Evolutionary conservation across 2,113 vertebrate genomes (phyloP).

Genomic region (Campylomormyrus tamandua): DNA sequence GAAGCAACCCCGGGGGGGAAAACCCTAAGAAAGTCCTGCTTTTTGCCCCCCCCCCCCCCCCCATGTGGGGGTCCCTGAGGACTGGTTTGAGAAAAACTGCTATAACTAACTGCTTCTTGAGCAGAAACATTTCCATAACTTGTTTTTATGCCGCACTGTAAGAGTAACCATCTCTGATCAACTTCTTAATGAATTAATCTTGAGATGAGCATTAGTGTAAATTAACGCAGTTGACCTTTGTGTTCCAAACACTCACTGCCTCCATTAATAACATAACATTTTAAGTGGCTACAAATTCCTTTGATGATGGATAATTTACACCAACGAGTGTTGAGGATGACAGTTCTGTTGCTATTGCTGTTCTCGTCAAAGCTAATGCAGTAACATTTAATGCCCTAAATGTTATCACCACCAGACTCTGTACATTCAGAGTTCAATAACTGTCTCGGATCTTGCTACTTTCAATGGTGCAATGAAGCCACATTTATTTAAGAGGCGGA

Average conservation of each 20-base stretch:
- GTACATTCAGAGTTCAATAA: neutral
- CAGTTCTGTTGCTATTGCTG: neutral
- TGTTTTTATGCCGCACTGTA: neutral
- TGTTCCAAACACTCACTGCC: neutral
- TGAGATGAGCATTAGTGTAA: neutral
- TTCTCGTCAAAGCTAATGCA: neutral
- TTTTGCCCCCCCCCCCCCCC: too few relatives aligned
- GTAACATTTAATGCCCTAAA: neutral
- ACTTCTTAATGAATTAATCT: neutral
- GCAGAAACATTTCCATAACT: neutral
- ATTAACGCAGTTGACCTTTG: neutral
- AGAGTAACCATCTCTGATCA: neutral
- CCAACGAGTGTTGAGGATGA: neutral
- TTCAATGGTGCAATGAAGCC: neutral
- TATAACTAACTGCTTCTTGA: neutral
- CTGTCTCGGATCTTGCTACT: neutral
- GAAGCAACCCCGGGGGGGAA: too few relatives aligned
- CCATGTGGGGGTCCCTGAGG: neutral
- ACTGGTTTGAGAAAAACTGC: neutral
- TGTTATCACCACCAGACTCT: neutral
- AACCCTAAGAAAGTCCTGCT: too few relatives aligned
- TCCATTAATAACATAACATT: neutral
- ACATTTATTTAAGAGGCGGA: too few relatives aligned
- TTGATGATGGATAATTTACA: neutral
- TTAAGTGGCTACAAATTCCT: neutral